phyloP scores from a whole-genome alignment of 2,113 vertebrate genomes.

The Mirza zaza region DNA sequence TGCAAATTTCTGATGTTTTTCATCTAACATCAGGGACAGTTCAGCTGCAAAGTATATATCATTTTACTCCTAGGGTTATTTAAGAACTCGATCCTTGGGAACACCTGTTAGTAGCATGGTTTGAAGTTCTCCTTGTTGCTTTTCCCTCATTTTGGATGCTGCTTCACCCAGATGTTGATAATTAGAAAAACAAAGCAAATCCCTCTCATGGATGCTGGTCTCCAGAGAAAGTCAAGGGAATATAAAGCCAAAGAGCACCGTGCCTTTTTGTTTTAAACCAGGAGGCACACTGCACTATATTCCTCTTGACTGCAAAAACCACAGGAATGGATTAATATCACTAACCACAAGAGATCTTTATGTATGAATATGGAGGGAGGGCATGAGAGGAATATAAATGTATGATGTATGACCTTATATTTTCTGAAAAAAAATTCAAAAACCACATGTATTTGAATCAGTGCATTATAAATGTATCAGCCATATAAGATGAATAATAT shows the following conservation, averaged over 20 bases:
- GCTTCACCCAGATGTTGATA: slow-evolving; percentile 75
- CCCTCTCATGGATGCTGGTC: slow-evolving; percentile 68
- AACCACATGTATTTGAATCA: slow-evolving; percentile 51
- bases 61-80: background rate
- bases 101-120: slow-evolving; percentile 58
- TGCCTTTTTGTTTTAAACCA: slow-evolving; percentile 68
- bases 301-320: slow-evolving; percentile 73
- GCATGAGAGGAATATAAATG: slow-evolving; percentile 52
- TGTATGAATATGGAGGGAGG: background rate
- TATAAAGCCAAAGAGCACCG: slow-evolving; percentile 77
- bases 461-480: slow-evolving; percentile 48
- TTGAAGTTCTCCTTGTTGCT: background rate
- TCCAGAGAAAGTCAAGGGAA: slow-evolving; percentile 47
- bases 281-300: slow-evolving; percentile 56
- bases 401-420: slow-evolving; percentile 53
- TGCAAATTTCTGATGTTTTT: slow-evolving; percentile 24
- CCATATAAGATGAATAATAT: slow-evolving; percentile 27
- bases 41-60: background rate
- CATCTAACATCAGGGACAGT: background rate
- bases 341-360: slow-evolving; percentile 39
- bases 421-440: slow-evolving; percentile 50
- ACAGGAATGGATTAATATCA: slow-evolving; percentile 62
- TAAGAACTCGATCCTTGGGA: slow-evolving; percentile 45
- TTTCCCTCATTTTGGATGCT: slow-evolving; percentile 62
- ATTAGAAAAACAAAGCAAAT: slow-evolving; percentile 83